Conservation (phyloP, 2,888 invertebrate species). For the Lucinisca nassula region DNA sequence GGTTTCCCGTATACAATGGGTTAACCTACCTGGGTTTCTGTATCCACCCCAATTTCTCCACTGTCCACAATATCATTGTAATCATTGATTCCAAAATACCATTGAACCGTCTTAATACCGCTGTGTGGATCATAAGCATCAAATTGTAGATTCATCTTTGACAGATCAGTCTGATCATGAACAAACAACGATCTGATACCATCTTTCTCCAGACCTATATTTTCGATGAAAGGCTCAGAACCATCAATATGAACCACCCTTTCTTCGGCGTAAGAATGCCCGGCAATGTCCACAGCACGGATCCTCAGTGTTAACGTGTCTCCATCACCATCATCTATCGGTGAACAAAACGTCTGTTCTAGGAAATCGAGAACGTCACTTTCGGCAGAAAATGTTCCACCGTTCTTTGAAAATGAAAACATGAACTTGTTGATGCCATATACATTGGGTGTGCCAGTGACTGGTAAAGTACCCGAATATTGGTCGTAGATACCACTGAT, state of each 20-base stretch:
- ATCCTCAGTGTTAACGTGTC: constrained; percentile 62
- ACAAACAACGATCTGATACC: constrained; percentile 66
- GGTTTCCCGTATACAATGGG: too few relatives aligned
- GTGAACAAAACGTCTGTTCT: constrained; percentile 54
- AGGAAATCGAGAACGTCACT: constrained; percentile 52
- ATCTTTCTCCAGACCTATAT: constrained; percentile 67
- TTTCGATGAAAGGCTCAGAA: constrained; percentile 63
- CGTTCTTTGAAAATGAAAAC: constrained; percentile 49
- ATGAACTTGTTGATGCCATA: constrained; percentile 61
- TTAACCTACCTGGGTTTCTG: neutral
- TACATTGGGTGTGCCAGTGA: constrained; percentile 68
- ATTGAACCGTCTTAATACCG: constrained; percentile 67
- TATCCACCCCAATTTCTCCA: neutral
- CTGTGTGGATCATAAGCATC: constrained; percentile 73
- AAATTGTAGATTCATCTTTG: constrained; percentile 66
- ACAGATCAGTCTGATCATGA: constrained; percentile 70
- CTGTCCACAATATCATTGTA: neutral
- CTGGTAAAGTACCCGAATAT: constrained; percentile 53
- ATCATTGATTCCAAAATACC: constrained; percentile 67
- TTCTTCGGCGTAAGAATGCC: constrained; percentile 54
- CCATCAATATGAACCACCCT: constrained; percentile 66
- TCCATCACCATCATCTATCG: constrained; percentile 57
- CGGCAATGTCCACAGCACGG: constrained; percentile 65
- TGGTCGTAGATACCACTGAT: constrained; percentile 71
- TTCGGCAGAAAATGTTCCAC: neutral